Evolutionary conservation across 1,140 invertebrate species (phyloP).

Genomic region (Rhyacophila brunnea): DNA sequence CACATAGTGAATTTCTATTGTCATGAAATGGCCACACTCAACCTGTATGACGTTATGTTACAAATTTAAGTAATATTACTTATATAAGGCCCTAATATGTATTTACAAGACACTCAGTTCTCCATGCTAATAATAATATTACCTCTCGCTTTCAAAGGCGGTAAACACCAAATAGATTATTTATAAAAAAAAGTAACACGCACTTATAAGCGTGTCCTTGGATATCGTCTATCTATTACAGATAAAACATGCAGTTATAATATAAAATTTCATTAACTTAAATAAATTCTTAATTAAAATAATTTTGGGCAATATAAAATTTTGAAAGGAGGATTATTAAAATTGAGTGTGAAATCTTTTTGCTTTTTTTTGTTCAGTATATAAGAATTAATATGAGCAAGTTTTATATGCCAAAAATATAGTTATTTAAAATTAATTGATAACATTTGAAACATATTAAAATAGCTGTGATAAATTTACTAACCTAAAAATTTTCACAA

Average conservation of each 20-base stretch:
- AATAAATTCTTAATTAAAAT: too few relatives aligned
- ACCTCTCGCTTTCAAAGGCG: slow-evolving; percentile 1
- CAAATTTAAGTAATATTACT: slow-evolving; percentile 30
- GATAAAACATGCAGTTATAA: neutral
- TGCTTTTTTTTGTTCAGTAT: too few relatives aligned
- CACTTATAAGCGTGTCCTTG: neutral
- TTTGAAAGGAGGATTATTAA: too few relatives aligned
- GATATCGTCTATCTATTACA: neutral
- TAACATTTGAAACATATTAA: too few relatives aligned
- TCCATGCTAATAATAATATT: slow-evolving; percentile 4
- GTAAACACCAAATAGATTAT: neutral
- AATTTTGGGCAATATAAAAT: too few relatives aligned
- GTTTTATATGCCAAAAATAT: too few relatives aligned
- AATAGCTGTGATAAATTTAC: too few relatives aligned
- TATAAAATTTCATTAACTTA: too few relatives aligned
- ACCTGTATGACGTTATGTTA: slow-evolving; percentile 28
- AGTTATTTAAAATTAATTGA: too few relatives aligned
- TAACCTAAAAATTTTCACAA: too few relatives aligned
- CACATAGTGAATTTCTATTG: slow-evolving; percentile 35
- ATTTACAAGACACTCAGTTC: slow-evolving; percentile 35
- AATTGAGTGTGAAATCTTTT: too few relatives aligned
- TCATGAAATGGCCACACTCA: slow-evolving; percentile 32
- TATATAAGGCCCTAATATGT: slow-evolving; percentile 36
- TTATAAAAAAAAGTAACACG: neutral
- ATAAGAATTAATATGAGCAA: too few relatives aligned